A percentile compares a stretch with the other conserved stretches of the same genome.
These are phyloP conservation scores for Proteles cristata DNA, from an alignment of 2,113 vertebrate species.

Conservation along the genomic window DNA sequence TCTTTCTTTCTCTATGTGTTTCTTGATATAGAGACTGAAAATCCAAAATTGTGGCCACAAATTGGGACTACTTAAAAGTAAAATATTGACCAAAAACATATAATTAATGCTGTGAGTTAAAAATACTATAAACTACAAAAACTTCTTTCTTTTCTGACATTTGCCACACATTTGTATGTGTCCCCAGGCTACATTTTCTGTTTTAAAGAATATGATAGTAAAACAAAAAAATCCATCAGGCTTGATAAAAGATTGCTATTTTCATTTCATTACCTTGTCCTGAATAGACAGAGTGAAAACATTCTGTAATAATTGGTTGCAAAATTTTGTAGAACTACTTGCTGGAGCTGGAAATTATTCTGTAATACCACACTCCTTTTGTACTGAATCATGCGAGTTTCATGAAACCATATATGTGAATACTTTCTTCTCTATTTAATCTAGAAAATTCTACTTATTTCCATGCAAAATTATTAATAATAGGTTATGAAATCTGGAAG, in stretches of 20 bases:
- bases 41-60: not conserved
- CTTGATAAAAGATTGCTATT: not conserved
- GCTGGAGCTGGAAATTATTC: not conserved
- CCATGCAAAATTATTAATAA: slow-evolving; percentile 6
- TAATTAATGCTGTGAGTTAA: not conserved
- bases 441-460: not conserved
- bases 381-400: not conserved
- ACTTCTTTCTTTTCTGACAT: not conserved
- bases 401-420: not conserved
- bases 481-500: not conserved
- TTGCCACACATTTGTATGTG: not conserved
- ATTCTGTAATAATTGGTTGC: not conserved
- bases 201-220: not conserved
- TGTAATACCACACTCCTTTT: not conserved
- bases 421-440: slow-evolving; percentile 2
- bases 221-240: not conserved
- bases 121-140: not conserved
- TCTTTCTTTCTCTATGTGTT: not conserved
- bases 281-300: slow-evolving; percentile 4
- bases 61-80: not conserved
- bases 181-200: not conserved
- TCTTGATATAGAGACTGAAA: not conserved
- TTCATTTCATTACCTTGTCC: slow-evolving; percentile 2
- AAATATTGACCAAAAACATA: not conserved
- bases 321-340: not conserved